Conservation (phyloP, 2,888 invertebrate genomes). For the Drosophila tanythrix region DNA sequence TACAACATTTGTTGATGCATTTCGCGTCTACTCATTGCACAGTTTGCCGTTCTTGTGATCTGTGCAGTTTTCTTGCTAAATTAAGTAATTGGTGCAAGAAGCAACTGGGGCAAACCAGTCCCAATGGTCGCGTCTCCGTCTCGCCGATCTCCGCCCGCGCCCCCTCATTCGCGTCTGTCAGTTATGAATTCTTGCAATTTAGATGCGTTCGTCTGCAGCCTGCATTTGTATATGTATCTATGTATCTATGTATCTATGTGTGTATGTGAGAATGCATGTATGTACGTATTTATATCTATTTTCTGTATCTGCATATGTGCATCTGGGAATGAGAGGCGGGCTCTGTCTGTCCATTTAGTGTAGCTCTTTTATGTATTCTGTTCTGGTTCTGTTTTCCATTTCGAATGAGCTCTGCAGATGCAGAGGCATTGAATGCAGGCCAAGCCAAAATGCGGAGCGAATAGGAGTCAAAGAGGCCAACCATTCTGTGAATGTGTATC, state of each 20-base stretch:
- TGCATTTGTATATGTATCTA: constrained; percentile 33
- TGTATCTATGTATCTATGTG: constrained; percentile 28
- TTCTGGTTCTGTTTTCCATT: constrained; percentile 64
- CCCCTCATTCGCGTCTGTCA: constrained; percentile 2
- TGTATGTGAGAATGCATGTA: background rate
- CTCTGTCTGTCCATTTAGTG: constrained; percentile 53
- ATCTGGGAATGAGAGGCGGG: constrained; percentile 33
- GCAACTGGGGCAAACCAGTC: constrained; percentile 40
- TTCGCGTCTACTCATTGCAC: constrained; percentile 24
- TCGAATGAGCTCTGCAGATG: constrained; percentile 63
- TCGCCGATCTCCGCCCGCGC: background rate
- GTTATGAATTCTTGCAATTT: constrained; percentile 67
- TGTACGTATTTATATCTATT: constrained; percentile 11
- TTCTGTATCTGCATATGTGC: constrained; percentile 44
- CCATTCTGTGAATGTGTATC: constrained; percentile 22
- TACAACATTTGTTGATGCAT: constrained; percentile 68
- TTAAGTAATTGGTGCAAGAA: constrained; percentile 75
- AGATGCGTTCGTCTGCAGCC: constrained; percentile 52
- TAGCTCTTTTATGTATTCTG: constrained; percentile 41
- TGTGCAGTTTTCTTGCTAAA: constrained; percentile 72
- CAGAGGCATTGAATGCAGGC: constrained; percentile 58
- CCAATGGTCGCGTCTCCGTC: background rate
- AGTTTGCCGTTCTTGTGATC: constrained; percentile 36
- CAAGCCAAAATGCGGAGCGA: constrained; percentile 49
- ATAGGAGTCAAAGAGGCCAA: constrained; percentile 67